Base-by-base conservation (phyloP, 2,888 invertebrate species). In the Lamellibrachia satsuma region DNA sequence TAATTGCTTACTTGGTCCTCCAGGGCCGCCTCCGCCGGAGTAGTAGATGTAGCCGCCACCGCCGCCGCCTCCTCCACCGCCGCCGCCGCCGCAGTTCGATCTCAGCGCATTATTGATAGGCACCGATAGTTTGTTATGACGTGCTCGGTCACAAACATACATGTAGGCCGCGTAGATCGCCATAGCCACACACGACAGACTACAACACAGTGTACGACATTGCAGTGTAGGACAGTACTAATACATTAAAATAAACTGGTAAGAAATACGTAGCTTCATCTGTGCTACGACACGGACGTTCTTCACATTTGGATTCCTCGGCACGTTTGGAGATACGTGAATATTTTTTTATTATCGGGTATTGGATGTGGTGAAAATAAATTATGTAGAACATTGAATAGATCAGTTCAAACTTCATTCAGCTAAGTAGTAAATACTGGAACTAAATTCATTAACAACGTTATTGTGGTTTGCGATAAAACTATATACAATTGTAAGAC, bases 61-160 rank as follows among this genome's bases (percentile, higher is more conserved):
- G 15, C 92, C 93, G 7, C 92, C 93, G 22, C 93, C 93, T 0
- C 93, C 92, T 7, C 93, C 92, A 4, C 93, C 93, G 0, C 93
- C 91, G 2, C 93, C 93, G 27, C 92, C 92, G 2, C 90, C 92
- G 39, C 91, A 91, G 51, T 93, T 90, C 27, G 92, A 92, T 6
- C 91, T 15, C 8, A 55, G 90, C 22, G 91, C 92, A 9, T 92
- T 92, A 15, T 90, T 55, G 57, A 92, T 92, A 52, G 52, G 90
- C 52, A 91, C 60, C 52, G 91, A 91, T 2, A 92, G 90, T 15
- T 91, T 51, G 9, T 91, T 92, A 60, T 90, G 91, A 9, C 93
- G 91, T 39, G 92, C 91, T 60, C 91, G 57, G 91, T 93, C 93
- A 9, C 93, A 93, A 9, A 93, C 15, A 52, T 93, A 93, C 27